phyloP scores from a whole-genome alignment of 2,113 vertebrate genomes.

The Heliornis fulica region DNA sequence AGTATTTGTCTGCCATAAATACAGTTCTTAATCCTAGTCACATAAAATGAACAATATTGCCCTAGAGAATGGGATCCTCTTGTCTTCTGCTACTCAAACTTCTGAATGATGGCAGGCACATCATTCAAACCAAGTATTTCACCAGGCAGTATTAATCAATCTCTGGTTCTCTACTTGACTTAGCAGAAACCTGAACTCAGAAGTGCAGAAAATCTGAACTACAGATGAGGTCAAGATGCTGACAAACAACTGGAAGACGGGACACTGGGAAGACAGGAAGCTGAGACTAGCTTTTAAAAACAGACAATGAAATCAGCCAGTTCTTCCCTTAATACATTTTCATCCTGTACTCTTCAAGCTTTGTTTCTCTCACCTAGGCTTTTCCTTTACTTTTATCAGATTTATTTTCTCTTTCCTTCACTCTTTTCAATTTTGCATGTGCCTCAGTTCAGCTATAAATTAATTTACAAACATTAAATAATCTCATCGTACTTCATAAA shows the following conservation, averaged over 20 bases:
- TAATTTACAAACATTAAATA: neutral
- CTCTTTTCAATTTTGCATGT: neutral
- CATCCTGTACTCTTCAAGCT: neutral
- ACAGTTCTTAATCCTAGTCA: neutral
- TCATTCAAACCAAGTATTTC: neutral
- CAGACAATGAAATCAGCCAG: neutral
- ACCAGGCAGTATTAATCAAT: neutral
- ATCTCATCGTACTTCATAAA: neutral
- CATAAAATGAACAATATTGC: neutral
- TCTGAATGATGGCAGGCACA: neutral
- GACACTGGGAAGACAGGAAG: neutral
- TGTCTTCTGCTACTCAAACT: neutral
- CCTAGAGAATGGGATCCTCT: neutral
- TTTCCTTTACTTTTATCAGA: neutral
- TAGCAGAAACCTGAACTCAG: neutral
- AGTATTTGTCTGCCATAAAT: neutral
- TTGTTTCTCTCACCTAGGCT: neutral
- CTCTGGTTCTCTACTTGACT: slow-evolving; percentile 1
- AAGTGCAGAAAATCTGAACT: slow-evolving; percentile 28
- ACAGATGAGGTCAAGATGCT: neutral
- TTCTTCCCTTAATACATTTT: neutral
- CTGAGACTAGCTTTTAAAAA: neutral
- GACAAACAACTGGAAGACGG: neutral
- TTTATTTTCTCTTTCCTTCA: neutral
- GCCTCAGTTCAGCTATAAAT: neutral